phyloP scores from a whole-genome alignment of 2,797 vertebrate species.

The Aulostomus chinensis region DNA sequence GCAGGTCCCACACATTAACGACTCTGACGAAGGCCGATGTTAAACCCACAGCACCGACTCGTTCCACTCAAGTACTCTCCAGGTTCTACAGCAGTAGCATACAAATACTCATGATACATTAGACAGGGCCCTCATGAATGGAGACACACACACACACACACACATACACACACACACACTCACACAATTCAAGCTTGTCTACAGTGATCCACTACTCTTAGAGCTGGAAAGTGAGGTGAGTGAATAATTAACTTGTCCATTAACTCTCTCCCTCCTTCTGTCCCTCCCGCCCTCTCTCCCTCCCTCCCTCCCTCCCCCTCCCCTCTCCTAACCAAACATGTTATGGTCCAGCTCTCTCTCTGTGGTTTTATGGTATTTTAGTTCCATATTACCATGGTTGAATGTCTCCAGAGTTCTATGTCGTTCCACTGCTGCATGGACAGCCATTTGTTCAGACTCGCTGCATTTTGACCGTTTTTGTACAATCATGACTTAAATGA shows the following conservation, averaged over 20 bases:
- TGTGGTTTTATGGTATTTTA: too few relatives aligned
- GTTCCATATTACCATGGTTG: too few relatives aligned
- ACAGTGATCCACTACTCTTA: conserved; percentile 5
- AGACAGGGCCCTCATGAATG: neutral
- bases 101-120: conserved; percentile 1
- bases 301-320: too few relatives aligned
- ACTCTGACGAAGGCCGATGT: neutral
- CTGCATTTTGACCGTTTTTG: too few relatives aligned
- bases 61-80: conserved; percentile 1
- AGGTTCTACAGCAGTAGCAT: neutral
- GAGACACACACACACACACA: conserved; percentile 3
- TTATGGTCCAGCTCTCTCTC: neutral
- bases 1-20: neutral
- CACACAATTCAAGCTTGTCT: conserved; percentile 5
- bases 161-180: neutral
- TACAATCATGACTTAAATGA: too few relatives aligned
- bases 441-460: too few relatives aligned
- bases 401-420: too few relatives aligned
- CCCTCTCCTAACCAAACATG: neutral
- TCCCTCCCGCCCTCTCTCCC: too few relatives aligned
- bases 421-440: too few relatives aligned
- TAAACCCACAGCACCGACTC: neutral
- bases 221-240: too few relatives aligned
- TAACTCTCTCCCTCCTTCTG: conserved; percentile 2
- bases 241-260: conserved; percentile 38